A percentile compares a stretch with the other conserved stretches of the same genome.
phyloP scores from a whole-genome alignment of 2,888 invertebrate genomes.

The Cantharis flavilabris region DNA sequence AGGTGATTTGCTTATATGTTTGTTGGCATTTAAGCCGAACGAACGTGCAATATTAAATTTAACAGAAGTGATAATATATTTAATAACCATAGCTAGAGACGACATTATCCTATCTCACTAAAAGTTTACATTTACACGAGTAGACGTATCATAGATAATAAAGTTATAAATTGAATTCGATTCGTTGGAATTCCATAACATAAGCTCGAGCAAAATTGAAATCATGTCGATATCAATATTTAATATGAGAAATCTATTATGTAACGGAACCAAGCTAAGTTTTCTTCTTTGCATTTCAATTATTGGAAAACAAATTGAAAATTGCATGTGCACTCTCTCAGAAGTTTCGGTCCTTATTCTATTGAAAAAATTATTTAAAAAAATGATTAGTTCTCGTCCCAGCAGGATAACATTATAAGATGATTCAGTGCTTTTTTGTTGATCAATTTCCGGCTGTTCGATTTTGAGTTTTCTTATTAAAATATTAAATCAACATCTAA shows the following conservation, averaged over 20 bases:
- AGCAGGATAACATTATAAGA: neutral
- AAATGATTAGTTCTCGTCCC: neutral
- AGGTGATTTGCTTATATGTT: neutral
- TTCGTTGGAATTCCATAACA: neutral
- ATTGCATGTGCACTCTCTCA: neutral
- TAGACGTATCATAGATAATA: neutral
- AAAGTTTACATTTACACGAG: neutral
- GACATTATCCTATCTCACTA: neutral
- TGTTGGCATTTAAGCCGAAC: neutral
- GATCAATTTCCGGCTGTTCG: neutral
- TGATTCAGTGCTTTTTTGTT: neutral
- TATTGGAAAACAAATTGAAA: neutral
- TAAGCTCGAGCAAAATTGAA: neutral
- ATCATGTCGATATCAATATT: neutral
- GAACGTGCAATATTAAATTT: neutral
- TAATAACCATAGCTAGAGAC: neutral
- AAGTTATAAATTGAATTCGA: neutral
- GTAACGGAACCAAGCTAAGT: neutral
- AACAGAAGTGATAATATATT: neutral
- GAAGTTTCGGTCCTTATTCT: neutral
- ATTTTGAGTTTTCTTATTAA: neutral
- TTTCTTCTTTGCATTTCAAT: neutral
- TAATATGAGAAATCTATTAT: neutral
- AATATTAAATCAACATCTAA: neutral
- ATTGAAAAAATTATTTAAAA: neutral